Evolutionary conservation across 2,797 vertebrate genomes (phyloP).

Genomic region (Pseudotriccus pelzelni): DNA sequence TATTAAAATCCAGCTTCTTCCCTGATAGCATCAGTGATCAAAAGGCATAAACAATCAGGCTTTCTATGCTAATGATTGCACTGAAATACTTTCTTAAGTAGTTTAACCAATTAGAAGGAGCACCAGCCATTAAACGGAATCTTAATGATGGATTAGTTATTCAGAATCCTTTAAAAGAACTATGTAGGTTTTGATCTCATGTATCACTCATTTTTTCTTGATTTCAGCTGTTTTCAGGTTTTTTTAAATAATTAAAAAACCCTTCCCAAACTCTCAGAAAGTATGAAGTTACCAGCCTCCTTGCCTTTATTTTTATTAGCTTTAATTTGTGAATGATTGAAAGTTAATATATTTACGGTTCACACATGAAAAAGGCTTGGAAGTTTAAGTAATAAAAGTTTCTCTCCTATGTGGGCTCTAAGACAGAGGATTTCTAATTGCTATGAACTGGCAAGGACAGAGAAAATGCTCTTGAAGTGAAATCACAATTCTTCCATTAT

Average conservation of each 20-base stretch:
- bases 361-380: neutral
- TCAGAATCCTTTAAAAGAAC: neutral
- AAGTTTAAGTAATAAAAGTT: neutral
- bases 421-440: neutral
- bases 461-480: neutral
- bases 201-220: neutral
- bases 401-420: neutral
- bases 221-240: neutral
- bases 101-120: conserved; percentile 50
- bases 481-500: neutral
- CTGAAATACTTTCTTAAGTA: conserved; percentile 50
- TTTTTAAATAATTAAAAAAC: neutral
- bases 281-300: neutral
- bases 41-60: conserved; percentile 66
- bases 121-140: conserved; percentile 32
- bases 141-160: conserved; percentile 29
- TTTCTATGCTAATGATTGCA: conserved; percentile 59
- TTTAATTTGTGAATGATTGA: neutral
- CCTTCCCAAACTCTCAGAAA: neutral
- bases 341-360: conserved; percentile 4
- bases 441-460: neutral
- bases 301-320: neutral
- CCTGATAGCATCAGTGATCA: conserved; percentile 63
- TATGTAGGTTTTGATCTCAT: neutral
- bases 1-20: conserved; percentile 49